Evolutionary conservation across 2,113 vertebrate genomes (phyloP).

Genomic region (Callipepla californica): DNA sequence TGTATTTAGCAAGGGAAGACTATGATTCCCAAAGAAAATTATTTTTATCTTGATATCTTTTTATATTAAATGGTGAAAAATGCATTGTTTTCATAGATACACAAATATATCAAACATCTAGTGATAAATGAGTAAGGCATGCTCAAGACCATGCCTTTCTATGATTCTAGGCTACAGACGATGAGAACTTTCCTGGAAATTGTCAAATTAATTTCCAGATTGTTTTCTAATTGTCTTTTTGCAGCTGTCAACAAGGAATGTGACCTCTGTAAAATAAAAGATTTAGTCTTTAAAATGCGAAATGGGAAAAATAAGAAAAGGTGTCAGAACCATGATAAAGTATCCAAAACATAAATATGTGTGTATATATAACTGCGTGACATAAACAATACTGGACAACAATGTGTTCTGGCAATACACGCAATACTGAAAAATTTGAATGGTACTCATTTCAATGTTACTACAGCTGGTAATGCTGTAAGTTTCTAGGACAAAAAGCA

Average conservation of each 20-base stretch:
- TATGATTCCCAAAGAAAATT: neutral
- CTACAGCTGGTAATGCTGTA: neutral
- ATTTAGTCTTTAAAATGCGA: neutral
- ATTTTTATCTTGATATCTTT: neutral
- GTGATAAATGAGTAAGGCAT: neutral
- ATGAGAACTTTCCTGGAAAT: neutral
- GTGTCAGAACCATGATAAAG: neutral
- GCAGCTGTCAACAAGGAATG: neutral
- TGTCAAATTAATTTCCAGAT: neutral
- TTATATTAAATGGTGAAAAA: neutral
- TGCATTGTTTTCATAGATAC: neutral
- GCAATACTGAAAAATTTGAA: neutral
- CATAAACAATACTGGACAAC: neutral
- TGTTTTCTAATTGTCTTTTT: neutral
- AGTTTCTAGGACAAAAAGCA: neutral
- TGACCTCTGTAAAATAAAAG: neutral
- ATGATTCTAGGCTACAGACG: neutral
- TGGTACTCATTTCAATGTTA: no score
- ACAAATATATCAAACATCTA: neutral
- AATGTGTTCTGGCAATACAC: no score
- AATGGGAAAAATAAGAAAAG: neutral
- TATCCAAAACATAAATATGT: neutral
- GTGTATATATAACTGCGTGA: neutral
- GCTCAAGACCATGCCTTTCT: accelerated
- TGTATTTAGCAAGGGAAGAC: neutral